Evolutionary conservation across 2,113 vertebrate species (phyloP).

Genomic region (Sciurus niger): DNA sequence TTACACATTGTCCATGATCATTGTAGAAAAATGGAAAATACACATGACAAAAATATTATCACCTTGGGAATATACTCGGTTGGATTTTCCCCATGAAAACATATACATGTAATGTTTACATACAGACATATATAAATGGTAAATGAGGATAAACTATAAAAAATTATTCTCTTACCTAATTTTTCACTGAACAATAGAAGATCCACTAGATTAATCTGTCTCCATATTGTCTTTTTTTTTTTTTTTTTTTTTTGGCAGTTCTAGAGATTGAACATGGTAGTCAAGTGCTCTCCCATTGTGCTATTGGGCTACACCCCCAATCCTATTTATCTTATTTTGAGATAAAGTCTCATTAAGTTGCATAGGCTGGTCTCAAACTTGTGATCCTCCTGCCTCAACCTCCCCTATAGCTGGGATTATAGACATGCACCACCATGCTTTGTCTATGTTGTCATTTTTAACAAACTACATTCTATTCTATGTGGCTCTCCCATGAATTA

Average conservation of each 20-base stretch:
- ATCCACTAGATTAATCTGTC: background rate
- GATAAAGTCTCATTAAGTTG: background rate
- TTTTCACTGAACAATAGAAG: background rate
- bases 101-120: background rate
- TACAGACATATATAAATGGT: background rate
- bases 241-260: no score
- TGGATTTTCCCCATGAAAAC: background rate
- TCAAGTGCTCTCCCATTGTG: background rate
- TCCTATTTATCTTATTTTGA: background rate
- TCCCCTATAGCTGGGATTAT: no score
- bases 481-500: background rate
- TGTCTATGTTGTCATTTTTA: background rate
- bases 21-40: constrained; percentile 15
- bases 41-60: background rate
- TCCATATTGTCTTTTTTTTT: background rate
- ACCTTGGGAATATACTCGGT: background rate
- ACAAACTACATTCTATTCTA: background rate
- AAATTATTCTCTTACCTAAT: background rate
- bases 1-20: background rate
- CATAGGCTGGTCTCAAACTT: no score
- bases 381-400: no score
- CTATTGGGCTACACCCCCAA: background rate
- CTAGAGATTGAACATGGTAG: background rate
- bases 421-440: no score
- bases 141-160: background rate